A percentile compares a stretch with the other conserved stretches of the same genome.
Evolutionary conservation across 1,140 invertebrate genomes (phyloP).

Genomic region (Caenorhabditis latens): DNA sequence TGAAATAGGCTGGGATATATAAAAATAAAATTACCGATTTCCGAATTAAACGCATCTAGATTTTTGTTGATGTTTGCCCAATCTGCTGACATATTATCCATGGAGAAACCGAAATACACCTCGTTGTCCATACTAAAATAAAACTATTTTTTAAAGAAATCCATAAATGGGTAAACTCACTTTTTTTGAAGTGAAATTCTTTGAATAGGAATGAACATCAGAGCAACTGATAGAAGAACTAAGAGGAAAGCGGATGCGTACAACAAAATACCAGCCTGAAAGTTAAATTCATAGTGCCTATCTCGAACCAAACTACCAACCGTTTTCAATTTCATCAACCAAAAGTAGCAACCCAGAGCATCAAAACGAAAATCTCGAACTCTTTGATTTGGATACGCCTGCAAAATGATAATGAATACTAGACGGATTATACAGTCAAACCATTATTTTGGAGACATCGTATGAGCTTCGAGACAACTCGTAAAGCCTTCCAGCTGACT

Average conservation of each 20-base stretch:
- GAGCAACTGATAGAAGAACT: not conserved
- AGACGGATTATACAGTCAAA: not conserved
- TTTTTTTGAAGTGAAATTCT: not conserved
- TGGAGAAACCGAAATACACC: not conserved
- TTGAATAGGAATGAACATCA: slow-evolving; percentile 14
- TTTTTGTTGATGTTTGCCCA: not conserved
- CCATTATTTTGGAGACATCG: not conserved
- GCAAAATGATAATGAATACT: not conserved
- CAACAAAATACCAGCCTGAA: too few relatives aligned
- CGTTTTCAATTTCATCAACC: not conserved
- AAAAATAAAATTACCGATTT: not conserved
- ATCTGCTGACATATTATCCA: not conserved
- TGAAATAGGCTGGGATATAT: too few relatives aligned
- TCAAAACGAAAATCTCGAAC: not conserved
- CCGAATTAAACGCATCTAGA: not conserved
- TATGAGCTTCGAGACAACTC: not conserved
- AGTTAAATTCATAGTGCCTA: not conserved
- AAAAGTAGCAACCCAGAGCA: not conserved
- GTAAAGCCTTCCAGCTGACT: not conserved
- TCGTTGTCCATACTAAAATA: not conserved
- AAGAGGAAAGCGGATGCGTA: not conserved
- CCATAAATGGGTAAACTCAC: not conserved
- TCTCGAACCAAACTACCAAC: too few relatives aligned
- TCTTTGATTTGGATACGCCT: not conserved
- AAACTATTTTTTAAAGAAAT: not conserved